These are phyloP conservation scores for Sciurus carolinensis DNA, from an alignment of 2,797 vertebrate genomes.

Conservation along the genomic window DNA sequence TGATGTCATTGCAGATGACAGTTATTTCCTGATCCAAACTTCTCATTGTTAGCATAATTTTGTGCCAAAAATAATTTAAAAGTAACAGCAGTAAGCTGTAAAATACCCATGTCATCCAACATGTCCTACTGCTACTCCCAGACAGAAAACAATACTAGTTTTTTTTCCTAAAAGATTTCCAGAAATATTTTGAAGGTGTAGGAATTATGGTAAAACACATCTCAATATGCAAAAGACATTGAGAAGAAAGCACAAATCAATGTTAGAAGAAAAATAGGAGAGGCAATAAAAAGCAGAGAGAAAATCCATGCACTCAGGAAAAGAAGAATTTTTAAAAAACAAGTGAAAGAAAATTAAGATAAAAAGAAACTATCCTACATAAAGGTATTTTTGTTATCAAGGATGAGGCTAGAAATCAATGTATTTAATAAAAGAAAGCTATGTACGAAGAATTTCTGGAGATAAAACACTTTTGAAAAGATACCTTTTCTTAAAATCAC, in stretches of 20 bases:
- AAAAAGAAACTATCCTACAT: neutral
- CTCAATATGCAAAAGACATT: slow-evolving; percentile 4
- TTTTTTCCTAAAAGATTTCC: slow-evolving; percentile 38
- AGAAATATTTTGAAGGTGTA: neutral
- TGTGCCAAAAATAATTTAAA: slow-evolving; percentile 67
- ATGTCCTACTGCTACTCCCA: neutral
- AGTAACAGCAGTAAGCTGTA: neutral
- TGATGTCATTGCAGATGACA: slow-evolving; percentile 52
- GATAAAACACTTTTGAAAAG: neutral
- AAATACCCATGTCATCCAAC: neutral
- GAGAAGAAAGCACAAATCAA: neutral
- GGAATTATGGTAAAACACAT: slow-evolving; percentile 3
- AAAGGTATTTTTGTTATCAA: neutral
- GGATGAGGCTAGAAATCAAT: slow-evolving; percentile 19
- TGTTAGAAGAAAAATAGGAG: slow-evolving; percentile 36
- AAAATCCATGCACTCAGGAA: slow-evolving; percentile 20
- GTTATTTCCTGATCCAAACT: slow-evolving; percentile 64
- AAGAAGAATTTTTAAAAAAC: slow-evolving; percentile 20
- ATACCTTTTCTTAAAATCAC: neutral
- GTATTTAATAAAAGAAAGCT: neutral
- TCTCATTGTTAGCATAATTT: slow-evolving; percentile 57
- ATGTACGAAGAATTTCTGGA: slow-evolving; percentile 25
- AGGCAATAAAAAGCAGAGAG: neutral
- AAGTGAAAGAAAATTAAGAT: neutral
- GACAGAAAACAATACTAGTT: slow-evolving; percentile 1